Evolutionary conservation across 2,888 invertebrate species (phyloP), one percentile per base, ranked within the genome.

Genomic region (Diplazon laetatorius): DNA sequence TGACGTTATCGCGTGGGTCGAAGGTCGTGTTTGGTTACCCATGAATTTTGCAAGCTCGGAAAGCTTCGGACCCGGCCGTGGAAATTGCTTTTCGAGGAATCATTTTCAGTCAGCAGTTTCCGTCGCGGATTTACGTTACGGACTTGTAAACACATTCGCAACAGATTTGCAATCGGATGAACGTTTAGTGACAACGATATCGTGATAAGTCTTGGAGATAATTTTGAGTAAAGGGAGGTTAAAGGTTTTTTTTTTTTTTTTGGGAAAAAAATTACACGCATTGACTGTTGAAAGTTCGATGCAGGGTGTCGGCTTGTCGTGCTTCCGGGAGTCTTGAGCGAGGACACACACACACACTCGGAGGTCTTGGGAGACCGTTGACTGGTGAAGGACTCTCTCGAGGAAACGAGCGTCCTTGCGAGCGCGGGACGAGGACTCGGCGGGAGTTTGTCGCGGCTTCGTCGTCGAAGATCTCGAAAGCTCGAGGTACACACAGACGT

Each of bases 281-380:
- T n/a, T n/a, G n/a, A 60, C 76, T 65, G 71, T 71, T 42, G 60
- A 60, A 76, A 76, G 59, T 76, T 76, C 30, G 16, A 18, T 6
- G 25, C n/a, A 9, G 18, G 12, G 16, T 16, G 35, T 59, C 25
- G 48, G 63, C 25, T 65, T 55, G 39, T 50, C 12, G 46, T 50
- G 16, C 30, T 60, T 59, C 37, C 12, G 50, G 44, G 44, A 18
- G 44, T 60, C 50, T 60, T 44, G 50, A 35, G 50, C 59, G n/a
- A n/a, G n/a, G n/a, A n/a, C n/a, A n/a, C n/a, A n/a, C n/a, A n/a
- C n/a, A n/a, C n/a, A n/a, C n/a, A 44, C 20, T 63, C 39, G 50
- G 50, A 71, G 59, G 65, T 59, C 35, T 59, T 14, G 39, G 52
- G 39, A 62, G 37, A 44, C 44, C 60, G 18, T 50, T 50, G n/a